A percentile compares a stretch with the other conserved stretches of the same genome.
phyloP scores from a whole-genome alignment of 2,888 invertebrate genomes.

The Dolomedes plantarius region DNA sequence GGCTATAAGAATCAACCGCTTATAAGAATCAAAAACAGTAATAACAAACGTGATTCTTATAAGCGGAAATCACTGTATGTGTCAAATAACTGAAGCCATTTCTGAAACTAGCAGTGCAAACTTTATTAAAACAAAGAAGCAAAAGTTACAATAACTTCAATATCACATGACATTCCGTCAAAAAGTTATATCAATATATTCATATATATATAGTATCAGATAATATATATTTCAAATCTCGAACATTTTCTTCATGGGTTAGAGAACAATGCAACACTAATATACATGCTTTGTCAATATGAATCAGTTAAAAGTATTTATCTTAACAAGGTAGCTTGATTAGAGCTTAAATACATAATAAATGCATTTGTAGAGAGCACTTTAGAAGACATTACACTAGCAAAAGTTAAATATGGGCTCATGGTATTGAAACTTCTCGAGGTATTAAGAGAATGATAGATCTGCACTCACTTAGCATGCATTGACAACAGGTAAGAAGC shows the following conservation, averaged over 20 bases:
- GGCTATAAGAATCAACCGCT: too few relatives aligned
- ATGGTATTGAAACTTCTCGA: not conserved
- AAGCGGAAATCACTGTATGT: too few relatives aligned
- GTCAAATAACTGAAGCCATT: not conserved
- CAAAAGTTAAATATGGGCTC: constrained; percentile 12
- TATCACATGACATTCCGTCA: constrained; percentile 57
- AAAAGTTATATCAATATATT: constrained; percentile 44
- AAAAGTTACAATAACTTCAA: constrained; percentile 44
- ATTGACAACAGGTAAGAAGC: not conserved
- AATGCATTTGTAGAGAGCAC: constrained; percentile 13
- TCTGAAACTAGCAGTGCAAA: constrained; percentile 63
- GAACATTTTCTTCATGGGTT: not conserved
- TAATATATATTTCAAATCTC: constrained; percentile 17
- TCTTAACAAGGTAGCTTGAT: not conserved
- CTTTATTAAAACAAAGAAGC: constrained; percentile 68
- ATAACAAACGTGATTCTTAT: too few relatives aligned
- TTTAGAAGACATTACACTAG: constrained; percentile 4
- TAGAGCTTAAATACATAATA: constrained; percentile 11
- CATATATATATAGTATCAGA: constrained; percentile 11
- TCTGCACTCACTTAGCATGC: not conserved
- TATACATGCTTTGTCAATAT: constrained; percentile 16
- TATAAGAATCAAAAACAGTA: too few relatives aligned
- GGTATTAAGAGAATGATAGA: not conserved
- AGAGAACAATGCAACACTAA: constrained; percentile 15
- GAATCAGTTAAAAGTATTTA: constrained; percentile 15